Base-by-base conservation (phyloP, 2,888 invertebrate species). In the Orchestes rusci region DNA sequence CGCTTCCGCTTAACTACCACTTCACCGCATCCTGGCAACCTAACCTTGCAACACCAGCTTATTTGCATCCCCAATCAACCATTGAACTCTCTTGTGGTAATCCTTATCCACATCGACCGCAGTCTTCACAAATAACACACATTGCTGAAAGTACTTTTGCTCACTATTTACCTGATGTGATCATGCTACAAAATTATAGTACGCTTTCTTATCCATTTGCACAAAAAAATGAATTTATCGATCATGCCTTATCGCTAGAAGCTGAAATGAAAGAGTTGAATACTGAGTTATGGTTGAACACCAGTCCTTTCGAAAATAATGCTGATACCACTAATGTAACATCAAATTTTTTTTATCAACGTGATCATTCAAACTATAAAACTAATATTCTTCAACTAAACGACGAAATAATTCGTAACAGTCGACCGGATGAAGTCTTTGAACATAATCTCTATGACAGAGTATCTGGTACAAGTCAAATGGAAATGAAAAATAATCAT, bases 1-100 rank as follows among this genome's bases (percentile, higher is more conserved):
- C 60, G 56, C 63, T 60, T 55, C 61, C 63, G 55, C 61, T 64
- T 64, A 66, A 65, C 56, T 62, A 50, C 42, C 56, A 63, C 55
- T 60, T 64, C 57, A 58, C 37, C 32, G 30, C 41, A 15, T 12
- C 43, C 36, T 63, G 63, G 62, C 59, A 65, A 62, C 60, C 60
- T 56, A 60, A 57, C 53, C 37, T 46, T 54, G 50, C 52, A 48
- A 51, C 53, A 52, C 54, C 50, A 51, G 34, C 37, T 30, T 44
- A 36, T 35, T 37, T 43, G 43, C 51, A 40, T 29, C 41, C 48
- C 31, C 43, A 41, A 34, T 30, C 47, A 7, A 41, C 46, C 34
- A 45, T 39, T 31, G 35, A 49, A 48, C 41, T 50, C 8, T 27
- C 47, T 34, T 31, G 16, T 23, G 41, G 56, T 34, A 53, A 58